Conservation (phyloP, 2,888 invertebrate genomes). For the Euphydryas editha region DNA sequence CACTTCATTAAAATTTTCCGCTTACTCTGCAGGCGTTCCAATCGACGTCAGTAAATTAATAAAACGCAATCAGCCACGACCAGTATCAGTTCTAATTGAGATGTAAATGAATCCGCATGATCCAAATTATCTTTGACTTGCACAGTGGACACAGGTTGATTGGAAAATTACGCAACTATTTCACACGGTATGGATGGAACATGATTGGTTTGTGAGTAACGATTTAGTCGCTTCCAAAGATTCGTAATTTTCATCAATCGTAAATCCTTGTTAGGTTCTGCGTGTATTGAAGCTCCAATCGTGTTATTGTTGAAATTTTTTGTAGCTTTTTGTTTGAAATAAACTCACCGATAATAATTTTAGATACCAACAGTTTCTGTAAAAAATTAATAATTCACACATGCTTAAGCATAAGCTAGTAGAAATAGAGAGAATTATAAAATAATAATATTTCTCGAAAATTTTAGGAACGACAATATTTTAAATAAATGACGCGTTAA, state of each 20-base stretch:
- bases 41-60: conserved; percentile 33
- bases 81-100: conserved; percentile 40
- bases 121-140: conserved; percentile 45
- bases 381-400: too few species aligned
- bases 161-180: conserved; percentile 48
- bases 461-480: too few species aligned
- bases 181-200: conserved; percentile 7
- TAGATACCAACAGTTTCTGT: too few species aligned
- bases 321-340: conserved; percentile 39
- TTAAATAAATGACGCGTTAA: too few species aligned
- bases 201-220: conserved; percentile 14
- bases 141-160: conserved; percentile 37
- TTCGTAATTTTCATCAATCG: conserved; percentile 6
- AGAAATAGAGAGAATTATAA: too few species aligned
- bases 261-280: neutral
- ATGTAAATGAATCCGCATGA: conserved; percentile 45
- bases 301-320: neutral
- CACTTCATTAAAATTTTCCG: conserved; percentile 3
- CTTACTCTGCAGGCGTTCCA: conserved; percentile 12
- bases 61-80: conserved; percentile 35
- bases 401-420: too few species aligned
- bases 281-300: neutral
- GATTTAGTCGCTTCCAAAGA: neutral
- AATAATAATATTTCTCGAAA: too few species aligned
- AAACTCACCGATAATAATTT: too few species aligned